Evolutionary conservation across 1,140 invertebrate species (phyloP), one percentile per base, ranked within the genome.

Genomic region (Phymorhynchus buccinoides): DNA sequence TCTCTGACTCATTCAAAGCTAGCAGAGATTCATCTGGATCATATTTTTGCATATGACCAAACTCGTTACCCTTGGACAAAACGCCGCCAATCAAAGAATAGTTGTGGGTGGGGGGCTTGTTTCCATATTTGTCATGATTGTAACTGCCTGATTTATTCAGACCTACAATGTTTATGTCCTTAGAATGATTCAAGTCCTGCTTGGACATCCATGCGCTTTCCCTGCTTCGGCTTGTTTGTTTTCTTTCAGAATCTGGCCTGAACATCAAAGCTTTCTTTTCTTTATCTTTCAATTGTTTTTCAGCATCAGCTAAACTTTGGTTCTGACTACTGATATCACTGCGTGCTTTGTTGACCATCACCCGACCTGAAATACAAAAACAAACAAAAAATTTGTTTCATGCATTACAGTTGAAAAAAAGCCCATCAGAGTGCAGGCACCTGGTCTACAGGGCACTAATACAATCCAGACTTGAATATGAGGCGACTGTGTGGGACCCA

Each of bases 141-240:
- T 87, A 91, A 62, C 81, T 88, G 39, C 86, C 87, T 35, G 39
- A 83, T 22, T 85, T 62, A 30, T 85, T 88, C 14, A 88, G 82
- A 18, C 90, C 89, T 39, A 90, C 41, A 16, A 48, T 85, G 48
- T 91, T 91, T 7, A 91, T 90, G 32, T 91, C 89, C n/a, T 86
- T 77, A 2, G 89, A 68, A 42, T 87, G 88, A 81, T 87, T 68
- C 3, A 90, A 39, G 71, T 91, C 89, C 30, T 88, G 30, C 30
- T 86, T 81, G 0, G 86, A 85, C 32, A 89, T 82, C 88, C 88
- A 89, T n/a, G 52, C 79, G n/a, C 73, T 66, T 30, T 56, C 56
- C 44, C 52, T 56, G 16, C 56, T 68, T 32, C 39, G 56, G 18
- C 56, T 66, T 41, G 32, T 52, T 32, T 78, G 80, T 44, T 30